Evolutionary conservation across 30 jellyfish, hydroid and myxozoan species (phyloP).

Genomic region (Chrysaora quinquecirrha): DNA sequence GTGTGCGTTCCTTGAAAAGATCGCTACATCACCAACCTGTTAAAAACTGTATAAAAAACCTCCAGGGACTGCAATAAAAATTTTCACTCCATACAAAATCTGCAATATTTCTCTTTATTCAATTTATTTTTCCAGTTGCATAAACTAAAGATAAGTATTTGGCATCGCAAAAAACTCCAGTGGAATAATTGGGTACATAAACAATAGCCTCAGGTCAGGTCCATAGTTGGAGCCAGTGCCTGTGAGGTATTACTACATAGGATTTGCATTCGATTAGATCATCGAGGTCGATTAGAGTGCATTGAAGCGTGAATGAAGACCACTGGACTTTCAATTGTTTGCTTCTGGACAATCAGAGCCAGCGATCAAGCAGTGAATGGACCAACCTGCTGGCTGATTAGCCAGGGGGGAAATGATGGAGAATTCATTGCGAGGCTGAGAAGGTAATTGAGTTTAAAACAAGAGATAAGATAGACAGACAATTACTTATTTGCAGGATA

Average conservation of each 20-base stretch:
- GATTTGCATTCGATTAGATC: conserved; percentile 74
- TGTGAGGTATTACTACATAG: conserved; percentile 56
- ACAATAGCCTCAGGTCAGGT: conserved; percentile 64
- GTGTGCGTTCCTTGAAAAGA: too few relatives aligned
- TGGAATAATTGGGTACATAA: conserved; percentile 24
- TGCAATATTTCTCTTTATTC: not conserved
- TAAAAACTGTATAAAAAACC: conserved; percentile 30
- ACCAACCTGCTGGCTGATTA: conserved; percentile 31
- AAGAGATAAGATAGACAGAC: too few relatives aligned
- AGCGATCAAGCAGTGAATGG: conserved; percentile 37
- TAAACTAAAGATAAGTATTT: too few relatives aligned
- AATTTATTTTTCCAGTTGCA: too few relatives aligned
- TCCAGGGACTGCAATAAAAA: conserved; percentile 40
- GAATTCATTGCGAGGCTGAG: not conserved
- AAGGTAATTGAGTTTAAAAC: not conserved
- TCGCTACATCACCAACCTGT: conserved; percentile 76
- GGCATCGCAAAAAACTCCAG: conserved; percentile 10
- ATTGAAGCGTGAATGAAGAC: conserved; percentile 52
- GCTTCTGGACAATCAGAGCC: conserved; percentile 23
- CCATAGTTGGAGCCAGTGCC: conserved; percentile 55
- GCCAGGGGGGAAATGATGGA: not conserved
- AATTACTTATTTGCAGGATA: too few relatives aligned
- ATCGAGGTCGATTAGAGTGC: conserved; percentile 48
- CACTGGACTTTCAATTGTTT: conserved; percentile 27
- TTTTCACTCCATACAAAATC: conserved; percentile 53